Evolutionary conservation across 2,797 vertebrate genomes (phyloP).

Genomic region (Cercopithecus diana): DNA sequence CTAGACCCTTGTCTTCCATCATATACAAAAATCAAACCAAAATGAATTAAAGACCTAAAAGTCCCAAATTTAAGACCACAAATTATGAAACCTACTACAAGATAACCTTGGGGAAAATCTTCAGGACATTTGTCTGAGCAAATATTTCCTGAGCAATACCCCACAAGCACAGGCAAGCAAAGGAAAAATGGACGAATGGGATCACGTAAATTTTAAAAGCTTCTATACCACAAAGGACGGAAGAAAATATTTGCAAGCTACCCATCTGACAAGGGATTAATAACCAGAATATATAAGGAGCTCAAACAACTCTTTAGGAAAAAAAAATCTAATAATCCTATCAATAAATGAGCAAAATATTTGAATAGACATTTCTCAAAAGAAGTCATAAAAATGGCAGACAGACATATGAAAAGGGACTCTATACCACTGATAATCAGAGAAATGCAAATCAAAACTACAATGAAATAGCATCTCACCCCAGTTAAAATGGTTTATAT

Average conservation of each 20-base stretch:
- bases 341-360: not conserved
- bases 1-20: not conserved
- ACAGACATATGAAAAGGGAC: not conserved
- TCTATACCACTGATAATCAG: not conserved
- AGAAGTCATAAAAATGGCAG: not conserved
- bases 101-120: not conserved
- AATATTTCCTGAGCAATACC: not conserved
- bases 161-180: not conserved
- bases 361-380: not conserved
- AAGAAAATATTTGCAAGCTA: not conserved
- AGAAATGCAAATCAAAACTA: not conserved
- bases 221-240: not conserved
- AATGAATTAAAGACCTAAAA: not conserved
- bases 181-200: not conserved
- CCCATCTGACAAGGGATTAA: not conserved
- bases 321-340: not conserved
- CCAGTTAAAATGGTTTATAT: not conserved
- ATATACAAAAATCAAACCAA: not conserved
- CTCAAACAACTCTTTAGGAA: not conserved
- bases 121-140: not conserved
- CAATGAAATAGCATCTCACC: not conserved
- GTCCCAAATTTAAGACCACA: not conserved
- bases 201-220: not conserved
- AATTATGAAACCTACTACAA: not conserved
- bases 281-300: not conserved